phyloP scores from a whole-genome alignment of 2,888 invertebrate genomes.

The Cephus sareptanus region DNA sequence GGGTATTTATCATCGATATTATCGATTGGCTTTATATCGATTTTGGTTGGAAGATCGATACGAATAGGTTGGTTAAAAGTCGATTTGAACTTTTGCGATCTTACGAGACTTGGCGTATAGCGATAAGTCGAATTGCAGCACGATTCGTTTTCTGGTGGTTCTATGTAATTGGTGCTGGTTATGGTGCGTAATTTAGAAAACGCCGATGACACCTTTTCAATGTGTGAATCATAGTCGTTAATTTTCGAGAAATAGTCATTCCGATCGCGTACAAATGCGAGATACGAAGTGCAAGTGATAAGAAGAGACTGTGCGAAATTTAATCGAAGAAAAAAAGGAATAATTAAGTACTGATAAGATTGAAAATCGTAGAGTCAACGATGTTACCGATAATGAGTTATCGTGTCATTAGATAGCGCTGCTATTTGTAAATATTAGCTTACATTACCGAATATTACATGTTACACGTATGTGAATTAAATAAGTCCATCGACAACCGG shows the following conservation, averaged over 20 bases:
- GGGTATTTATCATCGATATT: not conserved
- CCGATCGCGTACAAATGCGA: not conserved
- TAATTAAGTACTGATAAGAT: not conserved
- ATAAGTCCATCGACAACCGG: not conserved
- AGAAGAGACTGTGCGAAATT: not conserved
- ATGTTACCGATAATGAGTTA: not conserved
- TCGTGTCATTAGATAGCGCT: slow-evolving; percentile 26
- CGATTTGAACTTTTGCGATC: too few relatives aligned
- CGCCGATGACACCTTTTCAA: slow-evolving; percentile 6
- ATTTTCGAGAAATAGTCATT: not conserved
- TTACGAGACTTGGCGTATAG: too few relatives aligned
- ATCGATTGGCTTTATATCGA: not conserved
- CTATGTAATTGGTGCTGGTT: slow-evolving; percentile 19
- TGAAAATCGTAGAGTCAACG: not conserved
- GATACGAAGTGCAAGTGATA: not conserved
- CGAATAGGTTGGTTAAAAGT: too few relatives aligned
- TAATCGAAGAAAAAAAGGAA: not conserved
- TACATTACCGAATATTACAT: not conserved
- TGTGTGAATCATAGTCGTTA: not conserved
- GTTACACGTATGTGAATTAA: not conserved
- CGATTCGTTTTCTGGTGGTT: slow-evolving; percentile 7
- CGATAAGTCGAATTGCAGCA: not conserved
- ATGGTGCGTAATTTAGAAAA: slow-evolving; percentile 14
- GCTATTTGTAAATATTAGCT: slow-evolving; percentile 39
- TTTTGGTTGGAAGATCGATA: not conserved